Base-by-base conservation (phyloP, 2,888 invertebrate species). In the Brenthis daphne region DNA sequence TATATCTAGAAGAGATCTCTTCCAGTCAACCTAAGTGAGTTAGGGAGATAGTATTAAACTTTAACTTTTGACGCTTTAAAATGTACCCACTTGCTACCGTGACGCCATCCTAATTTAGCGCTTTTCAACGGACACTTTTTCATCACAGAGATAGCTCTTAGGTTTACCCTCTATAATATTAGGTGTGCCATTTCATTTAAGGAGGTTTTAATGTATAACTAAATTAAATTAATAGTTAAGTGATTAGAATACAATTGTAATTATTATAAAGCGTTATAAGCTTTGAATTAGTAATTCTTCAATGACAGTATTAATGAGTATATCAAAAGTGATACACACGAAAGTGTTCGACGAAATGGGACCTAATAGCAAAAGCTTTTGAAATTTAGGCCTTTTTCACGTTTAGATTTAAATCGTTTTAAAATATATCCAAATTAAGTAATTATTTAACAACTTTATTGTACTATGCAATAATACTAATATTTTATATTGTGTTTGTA, bases 131-230 rank as follows among this genome's bases (percentile, higher is more conserved):
- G 24, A 24, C 24, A 24, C 24, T 24, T 29, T 29, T 29, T 29
- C 29, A 29, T 29, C 29, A 29, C 29, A 29, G 29, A 29, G 4
- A 29, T 5, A 29, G 3, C 0, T 29, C 29, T 29, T 29, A 29
- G 4, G 29, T 29, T 5, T 29, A 29, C 29, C 29, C 29, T 29
- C 29, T 5, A 29, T 29, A 29, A 29, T 29, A 55, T 64, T 81
- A 79, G 74, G 78, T 78, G 85, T 84, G 83, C 83, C 82, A 69
- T 69, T 69, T 69, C 57, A 33, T 66, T 61, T 61, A 63, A 67
- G 20, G 14, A 53, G 37, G 37, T 43, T 43, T 63, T 63, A 53
- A 58, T 43, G 14, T 24, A 20, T 65, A 29, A 43, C 1, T 8
- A 11, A 43, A 43, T 43, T 43, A 43, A 8, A 43, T 43, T 11